These are phyloP conservation scores for Calcarius ornatus DNA, from an alignment of 2,113 vertebrate genomes.

Conservation along the genomic window DNA sequence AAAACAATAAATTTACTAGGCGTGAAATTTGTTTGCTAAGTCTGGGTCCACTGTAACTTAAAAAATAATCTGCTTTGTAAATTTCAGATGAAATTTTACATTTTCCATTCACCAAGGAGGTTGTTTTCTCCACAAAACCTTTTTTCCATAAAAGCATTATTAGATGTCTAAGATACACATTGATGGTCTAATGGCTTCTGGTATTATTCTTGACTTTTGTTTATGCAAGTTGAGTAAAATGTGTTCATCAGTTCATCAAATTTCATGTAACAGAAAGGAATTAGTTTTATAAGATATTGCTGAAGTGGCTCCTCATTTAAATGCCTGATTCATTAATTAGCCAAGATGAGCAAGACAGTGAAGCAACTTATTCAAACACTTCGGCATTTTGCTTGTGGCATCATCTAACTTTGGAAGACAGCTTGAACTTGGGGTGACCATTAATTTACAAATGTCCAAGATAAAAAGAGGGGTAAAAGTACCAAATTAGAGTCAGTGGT, in stretches of 20 bases:
- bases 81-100: not conserved
- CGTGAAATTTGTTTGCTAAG: not conserved
- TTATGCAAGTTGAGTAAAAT: not conserved
- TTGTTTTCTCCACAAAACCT: not conserved
- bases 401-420: not conserved
- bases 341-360: not conserved
- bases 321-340: not conserved
- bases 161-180: not conserved
- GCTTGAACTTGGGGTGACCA: not conserved
- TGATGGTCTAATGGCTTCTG: not conserved
- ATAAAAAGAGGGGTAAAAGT: not conserved
- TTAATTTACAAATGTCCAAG: not conserved
- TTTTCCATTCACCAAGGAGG: not conserved
- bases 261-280: not conserved
- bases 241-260: not conserved
- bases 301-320: not conserved
- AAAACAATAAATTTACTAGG: not conserved
- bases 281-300: not conserved
- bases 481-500: not conserved
- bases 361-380: not conserved
- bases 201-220: not conserved
- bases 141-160: not conserved
- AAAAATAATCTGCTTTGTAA: not conserved
- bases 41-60: not conserved
- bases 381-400: not conserved